phyloP scores from a whole-genome alignment of 2,113 vertebrate species.

The Euleptes europaea region DNA sequence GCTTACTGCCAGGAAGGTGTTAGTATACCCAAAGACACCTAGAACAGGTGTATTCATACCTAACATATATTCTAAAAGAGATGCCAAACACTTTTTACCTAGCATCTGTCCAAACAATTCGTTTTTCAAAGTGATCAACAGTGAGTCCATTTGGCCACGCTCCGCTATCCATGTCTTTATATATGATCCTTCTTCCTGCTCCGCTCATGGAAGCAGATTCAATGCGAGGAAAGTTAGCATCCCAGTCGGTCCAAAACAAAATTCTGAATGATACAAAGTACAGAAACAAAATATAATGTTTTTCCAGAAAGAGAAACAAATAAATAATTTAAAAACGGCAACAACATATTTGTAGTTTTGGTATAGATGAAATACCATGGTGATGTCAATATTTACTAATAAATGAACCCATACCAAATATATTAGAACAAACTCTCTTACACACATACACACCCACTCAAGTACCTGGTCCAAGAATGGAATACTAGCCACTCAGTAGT shows the following conservation, averaged over 20 bases:
- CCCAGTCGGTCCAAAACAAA: conserved; percentile 99
- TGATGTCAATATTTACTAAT: too few relatives aligned
- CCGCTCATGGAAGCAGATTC: conserved; percentile 97
- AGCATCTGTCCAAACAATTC: conserved; percentile 98
- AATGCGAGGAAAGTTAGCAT: conserved; percentile 95
- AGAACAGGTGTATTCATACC: background rate
- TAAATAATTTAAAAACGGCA: background rate
- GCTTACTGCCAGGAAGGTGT: too few relatives aligned
- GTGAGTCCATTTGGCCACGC: conserved; percentile 98
- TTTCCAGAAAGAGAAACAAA: background rate
- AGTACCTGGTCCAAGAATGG: too few relatives aligned
- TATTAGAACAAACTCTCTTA: too few relatives aligned
- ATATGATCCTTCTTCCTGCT: conserved; percentile 90
- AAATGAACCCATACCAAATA: too few relatives aligned
- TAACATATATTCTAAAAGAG: background rate
- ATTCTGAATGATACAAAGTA: conserved; percentile 78
- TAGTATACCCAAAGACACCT: too few relatives aligned
- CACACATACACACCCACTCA: too few relatives aligned
- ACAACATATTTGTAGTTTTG: background rate
- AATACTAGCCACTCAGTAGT: too few relatives aligned
- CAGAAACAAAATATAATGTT: background rate
- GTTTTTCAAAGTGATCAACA: conserved; percentile 95
- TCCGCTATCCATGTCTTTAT: conserved; percentile 97
- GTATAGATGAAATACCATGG: too few relatives aligned
- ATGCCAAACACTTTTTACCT: conserved; percentile 76